phyloP scores from a whole-genome alignment of 2,113 vertebrate genomes.

The Psittacus erithacus region DNA sequence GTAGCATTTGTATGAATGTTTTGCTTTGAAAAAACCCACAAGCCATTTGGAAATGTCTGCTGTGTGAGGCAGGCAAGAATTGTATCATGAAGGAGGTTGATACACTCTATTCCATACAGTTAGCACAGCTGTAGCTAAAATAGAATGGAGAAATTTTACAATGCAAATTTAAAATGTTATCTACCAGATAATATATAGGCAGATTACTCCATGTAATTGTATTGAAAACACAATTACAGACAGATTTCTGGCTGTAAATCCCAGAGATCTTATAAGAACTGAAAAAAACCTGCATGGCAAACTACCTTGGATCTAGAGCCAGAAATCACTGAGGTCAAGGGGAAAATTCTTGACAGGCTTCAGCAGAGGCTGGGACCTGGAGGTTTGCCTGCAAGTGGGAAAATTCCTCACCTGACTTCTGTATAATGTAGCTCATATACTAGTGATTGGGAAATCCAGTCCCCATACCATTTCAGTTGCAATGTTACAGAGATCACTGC shows the following conservation, averaged over 20 bases:
- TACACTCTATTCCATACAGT: not conserved
- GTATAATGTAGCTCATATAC: not conserved
- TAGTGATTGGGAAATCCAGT: not conserved
- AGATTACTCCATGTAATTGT: not conserved
- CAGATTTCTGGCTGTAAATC: not conserved
- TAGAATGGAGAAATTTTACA: not conserved
- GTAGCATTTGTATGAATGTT: not conserved
- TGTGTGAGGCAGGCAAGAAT: not conserved
- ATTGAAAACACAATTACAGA: not conserved
- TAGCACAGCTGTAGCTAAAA: not conserved
- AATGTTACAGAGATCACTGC: conserved; percentile 6
- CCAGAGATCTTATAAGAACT: not conserved
- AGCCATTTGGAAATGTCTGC: not conserved
- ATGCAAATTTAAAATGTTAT: not conserved
- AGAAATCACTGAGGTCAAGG: not conserved
- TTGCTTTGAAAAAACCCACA: not conserved
- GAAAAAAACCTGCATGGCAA: not conserved
- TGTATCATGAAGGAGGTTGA: not conserved
- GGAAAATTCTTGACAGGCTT: not conserved
- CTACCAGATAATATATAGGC: not conserved
- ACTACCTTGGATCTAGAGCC: not conserved
- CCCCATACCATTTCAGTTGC: not conserved
- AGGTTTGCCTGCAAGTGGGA: not conserved
- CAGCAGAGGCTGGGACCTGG: not conserved
- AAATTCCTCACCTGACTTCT: conserved; percentile 8